Base-by-base conservation (phyloP, 2,888 invertebrate species). In the Lymantria dispar region DNA sequence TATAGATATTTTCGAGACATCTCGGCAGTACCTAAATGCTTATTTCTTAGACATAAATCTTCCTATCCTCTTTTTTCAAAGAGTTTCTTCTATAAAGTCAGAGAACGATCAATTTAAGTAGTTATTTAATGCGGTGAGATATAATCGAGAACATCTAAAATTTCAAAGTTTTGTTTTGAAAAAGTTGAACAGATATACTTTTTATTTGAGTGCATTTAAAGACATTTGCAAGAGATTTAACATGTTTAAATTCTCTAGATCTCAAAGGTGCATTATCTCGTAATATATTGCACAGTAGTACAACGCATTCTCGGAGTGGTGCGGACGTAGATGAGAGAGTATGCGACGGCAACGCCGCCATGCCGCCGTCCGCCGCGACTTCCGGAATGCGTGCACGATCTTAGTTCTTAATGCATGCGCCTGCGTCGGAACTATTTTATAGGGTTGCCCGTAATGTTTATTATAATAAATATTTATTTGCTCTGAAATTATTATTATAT, bases 321-420 rank as follows among this genome's bases (percentile, higher is more conserved):
- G 58, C 58, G 59, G 31, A 57, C 63, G 22, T 69, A 74, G 67
- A 73, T 71, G 60, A 62, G 60, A 63, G 60, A 56, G 63, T 38
- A 70, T 45, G 47, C 50, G 41, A 49, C 43, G 39, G 46, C 41
- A 30, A n/a, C 29, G 12, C 12, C 36, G 37, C 45, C 45, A 40
- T 14, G 31, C 22, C 41, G 11, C 22, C 15, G 29, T 14, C 8
- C 44, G 11, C 15, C 45, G 40, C 46, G 15, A n/a, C 40, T 13
- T 31, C 15, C 11, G 53, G 48, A 52, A 60, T 56, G 50, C 43
- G 41, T 38, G 30, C 47, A 29, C 50, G 38, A 45, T 50, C 41
- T 46, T 52, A 33, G 33, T 10, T 5, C 33, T 33, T 33, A 33
- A 50, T 38, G 45, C 39, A 51, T 43, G 31, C 49, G 41, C 36